These are phyloP conservation scores for Mystacides longicornis DNA, from an alignment of 2,888 invertebrate genomes.

Conservation along the genomic window DNA sequence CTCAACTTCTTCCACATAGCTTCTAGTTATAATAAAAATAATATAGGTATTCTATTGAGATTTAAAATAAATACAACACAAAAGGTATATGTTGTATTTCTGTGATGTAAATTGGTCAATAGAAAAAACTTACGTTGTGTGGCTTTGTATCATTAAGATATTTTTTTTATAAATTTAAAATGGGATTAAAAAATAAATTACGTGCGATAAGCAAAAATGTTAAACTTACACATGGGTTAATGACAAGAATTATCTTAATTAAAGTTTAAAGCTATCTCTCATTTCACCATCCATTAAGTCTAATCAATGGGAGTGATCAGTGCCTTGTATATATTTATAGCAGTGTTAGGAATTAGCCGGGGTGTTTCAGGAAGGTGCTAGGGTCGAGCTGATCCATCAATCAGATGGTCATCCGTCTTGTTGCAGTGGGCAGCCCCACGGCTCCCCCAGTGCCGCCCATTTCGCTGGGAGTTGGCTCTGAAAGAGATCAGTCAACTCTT, in stretches of 20 bases:
- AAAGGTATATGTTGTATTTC: no score
- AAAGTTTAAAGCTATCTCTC: conserved; percentile 12
- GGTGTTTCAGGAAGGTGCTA: background rate
- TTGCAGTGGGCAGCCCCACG: conserved; percentile 17
- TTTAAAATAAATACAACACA: no score
- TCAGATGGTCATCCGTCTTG: conserved; percentile 25
- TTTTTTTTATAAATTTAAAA: no score
- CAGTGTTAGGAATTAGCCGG: conserved; percentile 16
- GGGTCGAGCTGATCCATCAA: conserved; percentile 19
- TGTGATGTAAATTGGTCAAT: no score
- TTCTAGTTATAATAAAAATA: no score
- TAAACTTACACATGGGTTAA: background rate
- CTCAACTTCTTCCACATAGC: no score
- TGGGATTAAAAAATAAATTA: no score
- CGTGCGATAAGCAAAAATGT: no score
- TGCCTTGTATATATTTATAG: conserved; percentile 5
- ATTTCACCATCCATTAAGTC: conserved; percentile 17
- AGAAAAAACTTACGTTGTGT: no score
- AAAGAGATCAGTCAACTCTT: background rate
- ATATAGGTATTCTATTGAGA: no score
- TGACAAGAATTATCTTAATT: background rate
- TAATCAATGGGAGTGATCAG: conserved; percentile 23
- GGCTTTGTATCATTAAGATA: no score
- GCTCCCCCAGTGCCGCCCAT: background rate
- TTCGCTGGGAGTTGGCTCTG: background rate